Base-by-base conservation (phyloP, 2,113 vertebrate genomes). In the Takifugu flavidus region DNA sequence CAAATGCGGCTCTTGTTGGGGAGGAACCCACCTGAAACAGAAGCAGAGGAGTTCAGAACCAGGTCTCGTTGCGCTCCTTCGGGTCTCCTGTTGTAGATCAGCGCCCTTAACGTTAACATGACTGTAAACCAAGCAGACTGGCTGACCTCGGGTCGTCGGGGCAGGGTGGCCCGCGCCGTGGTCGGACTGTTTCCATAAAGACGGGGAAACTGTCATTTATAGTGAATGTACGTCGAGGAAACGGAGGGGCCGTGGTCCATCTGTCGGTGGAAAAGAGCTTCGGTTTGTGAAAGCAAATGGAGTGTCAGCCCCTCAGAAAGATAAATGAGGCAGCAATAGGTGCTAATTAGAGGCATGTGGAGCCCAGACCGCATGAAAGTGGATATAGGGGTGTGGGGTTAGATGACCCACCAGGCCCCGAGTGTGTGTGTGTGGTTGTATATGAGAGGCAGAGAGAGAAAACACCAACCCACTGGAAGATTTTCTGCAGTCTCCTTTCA, bases 261-360 rank as follows among this genome's bases (percentile, higher is more conserved):
- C 49, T 80, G 77, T 69, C 56, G 51, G 64, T 54, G 70, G 65
- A 56, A 60, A 34, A 51, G 54, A 62, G n/a, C 61, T 52, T 65
- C 62, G 53, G 58, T 73, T 49, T 77, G 76, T 75, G 69, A 88
- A 86, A 82, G 86, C 81, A 88, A 88, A 89, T 84, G 60, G 59
- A 79, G 80, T 87, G 86, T 86, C 83, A 86, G 52, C 56, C 60
- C 62, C 51, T 42, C 13, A 84, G 77, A 80, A 87, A 88, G 86
- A 90, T 87, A 82, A 90, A 90, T 84, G 83, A 87, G 86, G 75
- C 80, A 71, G 78, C 79, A 69, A 71, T 82, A 84, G 78, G 79
- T 88, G 79, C 80, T 91, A 90, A 90, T 90, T 88, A 86, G 83
- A 88, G 62, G 63, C 88, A 90, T 86, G 87, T 90, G 88, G 79